phyloP scores from a whole-genome alignment of 2,797 vertebrate genomes.

The Gambelia wislizenii region DNA sequence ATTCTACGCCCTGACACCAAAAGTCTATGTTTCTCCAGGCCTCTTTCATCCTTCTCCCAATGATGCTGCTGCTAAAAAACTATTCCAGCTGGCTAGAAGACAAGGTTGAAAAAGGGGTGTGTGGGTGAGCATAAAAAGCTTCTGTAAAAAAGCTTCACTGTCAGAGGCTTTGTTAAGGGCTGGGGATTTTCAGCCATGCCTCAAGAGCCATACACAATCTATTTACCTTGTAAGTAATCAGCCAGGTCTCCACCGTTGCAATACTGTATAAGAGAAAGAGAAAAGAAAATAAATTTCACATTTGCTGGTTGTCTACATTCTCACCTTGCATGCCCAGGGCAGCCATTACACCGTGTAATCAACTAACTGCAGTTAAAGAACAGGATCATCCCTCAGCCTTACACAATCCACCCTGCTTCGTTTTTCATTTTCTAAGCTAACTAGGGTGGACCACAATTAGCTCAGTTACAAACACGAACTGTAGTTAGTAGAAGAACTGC shows the following conservation, averaged over 20 bases:
- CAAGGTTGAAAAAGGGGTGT: no score
- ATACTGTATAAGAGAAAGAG: constrained; percentile 84
- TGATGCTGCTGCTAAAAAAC: no score
- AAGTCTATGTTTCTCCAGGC: no score
- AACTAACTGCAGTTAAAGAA: neutral
- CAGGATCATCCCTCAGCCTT: neutral
- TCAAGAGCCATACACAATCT: neutral
- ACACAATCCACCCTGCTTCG: neutral
- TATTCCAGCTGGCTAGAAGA: no score
- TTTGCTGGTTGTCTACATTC: constrained; percentile 32
- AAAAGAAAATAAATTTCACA: constrained; percentile 57
- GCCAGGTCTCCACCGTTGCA: constrained; percentile 98
- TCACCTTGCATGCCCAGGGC: neutral
- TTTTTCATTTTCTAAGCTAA: neutral
- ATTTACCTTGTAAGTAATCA: constrained; percentile 98
- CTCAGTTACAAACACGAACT: no score
- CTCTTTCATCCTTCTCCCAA: no score
- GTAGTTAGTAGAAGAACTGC: no score
- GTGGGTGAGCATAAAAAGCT: no score
- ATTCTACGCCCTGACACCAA: no score
- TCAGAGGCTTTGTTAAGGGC: no score
- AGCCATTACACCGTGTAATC: rapidly evolving
- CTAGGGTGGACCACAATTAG: neutral
- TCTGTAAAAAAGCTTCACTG: no score
- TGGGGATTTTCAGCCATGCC: neutral